Percentiles rank a stretch among this genome's conserved stretches.
These are phyloP conservation scores for Dichetophora obliterata DNA, from an alignment of 2,888 invertebrate genomes.

Conservation along the genomic window DNA sequence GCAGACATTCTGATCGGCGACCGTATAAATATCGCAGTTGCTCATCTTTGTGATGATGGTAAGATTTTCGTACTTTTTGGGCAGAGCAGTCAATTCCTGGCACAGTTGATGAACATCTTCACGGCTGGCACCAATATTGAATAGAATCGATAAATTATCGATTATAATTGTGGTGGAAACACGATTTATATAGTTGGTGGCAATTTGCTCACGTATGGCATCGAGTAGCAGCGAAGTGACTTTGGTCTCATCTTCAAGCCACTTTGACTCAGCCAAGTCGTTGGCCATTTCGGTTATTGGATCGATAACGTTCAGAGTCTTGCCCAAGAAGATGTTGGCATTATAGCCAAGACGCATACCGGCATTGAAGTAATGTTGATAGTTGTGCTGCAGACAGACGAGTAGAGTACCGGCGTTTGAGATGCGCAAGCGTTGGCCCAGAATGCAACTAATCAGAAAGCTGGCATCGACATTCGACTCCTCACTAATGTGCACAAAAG, in stretches of 20 bases:
- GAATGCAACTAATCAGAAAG: conserved; percentile 78
- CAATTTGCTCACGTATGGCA: conserved; percentile 57
- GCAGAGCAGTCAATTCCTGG: conserved; percentile 57
- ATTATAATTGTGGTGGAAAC: conserved; percentile 74
- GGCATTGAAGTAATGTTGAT: conserved; percentile 81
- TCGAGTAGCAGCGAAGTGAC: conserved; percentile 62
- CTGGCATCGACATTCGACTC: conserved; percentile 79
- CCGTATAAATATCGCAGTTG: conserved; percentile 73
- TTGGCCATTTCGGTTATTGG: conserved; percentile 71
- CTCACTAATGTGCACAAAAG: conserved; percentile 78
- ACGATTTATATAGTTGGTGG: conserved; percentile 56
- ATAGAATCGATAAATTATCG: conserved; percentile 81
- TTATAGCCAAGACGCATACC: conserved; percentile 82
- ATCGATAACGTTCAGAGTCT: conserved; percentile 72
- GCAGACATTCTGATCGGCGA: conserved; percentile 74
- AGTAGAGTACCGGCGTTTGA: conserved; percentile 74
- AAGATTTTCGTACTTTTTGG: conserved; percentile 65
- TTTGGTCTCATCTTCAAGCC: conserved; percentile 61
- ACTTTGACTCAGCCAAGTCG: conserved; percentile 65
- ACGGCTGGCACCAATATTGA: conserved; percentile 73
- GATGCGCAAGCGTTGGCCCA: conserved; percentile 75
- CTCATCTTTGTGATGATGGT: conserved; percentile 75
- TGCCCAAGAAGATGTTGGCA: conserved; percentile 72
- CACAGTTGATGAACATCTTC: conserved; percentile 61
- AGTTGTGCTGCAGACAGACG: conserved; percentile 78